These are phyloP conservation scores for Crenuchus spilurus DNA, from an alignment of 2,797 vertebrate genomes.

Conservation along the genomic window DNA sequence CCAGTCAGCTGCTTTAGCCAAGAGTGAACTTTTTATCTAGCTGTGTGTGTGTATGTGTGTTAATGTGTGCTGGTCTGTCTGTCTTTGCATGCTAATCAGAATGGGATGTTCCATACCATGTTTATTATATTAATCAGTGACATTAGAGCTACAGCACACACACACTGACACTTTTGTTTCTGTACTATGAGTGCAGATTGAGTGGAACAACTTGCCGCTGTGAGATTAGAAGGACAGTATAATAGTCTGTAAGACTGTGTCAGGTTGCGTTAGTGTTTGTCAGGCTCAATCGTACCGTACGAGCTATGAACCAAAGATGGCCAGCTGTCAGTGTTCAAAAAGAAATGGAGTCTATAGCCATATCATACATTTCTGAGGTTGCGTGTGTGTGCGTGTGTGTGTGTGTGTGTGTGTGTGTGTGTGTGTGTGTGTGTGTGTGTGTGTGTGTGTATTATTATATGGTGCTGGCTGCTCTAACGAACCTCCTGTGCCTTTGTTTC, in stretches of 20 bases:
- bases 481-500: constrained; percentile 75
- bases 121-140: constrained; percentile 13
- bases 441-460: constrained; percentile 21
- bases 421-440: constrained; percentile 2
- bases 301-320: constrained; percentile 76
- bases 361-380: constrained; percentile 31
- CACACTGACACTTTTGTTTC: neutral
- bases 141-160: neutral
- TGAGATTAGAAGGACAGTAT: neutral
- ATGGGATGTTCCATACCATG: constrained; percentile 13
- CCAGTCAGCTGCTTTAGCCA: constrained; percentile 26
- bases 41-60: neutral
- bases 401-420: constrained; percentile 4
- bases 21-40: constrained; percentile 7
- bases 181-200: neutral
- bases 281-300: constrained; percentile 18
- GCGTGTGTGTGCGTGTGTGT: neutral
- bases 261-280: neutral
- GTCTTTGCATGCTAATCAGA: constrained; percentile 21
- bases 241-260: neutral
- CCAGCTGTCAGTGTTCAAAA: constrained; percentile 23
- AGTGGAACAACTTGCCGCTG: neutral
- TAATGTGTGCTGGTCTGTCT: neutral
- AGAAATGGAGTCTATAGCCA: constrained; percentile 34
- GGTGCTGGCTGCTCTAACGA: constrained; percentile 55